Base-by-base conservation (phyloP, 2,113 vertebrate genomes). In the Dendropsophus ebraccatus region DNA sequence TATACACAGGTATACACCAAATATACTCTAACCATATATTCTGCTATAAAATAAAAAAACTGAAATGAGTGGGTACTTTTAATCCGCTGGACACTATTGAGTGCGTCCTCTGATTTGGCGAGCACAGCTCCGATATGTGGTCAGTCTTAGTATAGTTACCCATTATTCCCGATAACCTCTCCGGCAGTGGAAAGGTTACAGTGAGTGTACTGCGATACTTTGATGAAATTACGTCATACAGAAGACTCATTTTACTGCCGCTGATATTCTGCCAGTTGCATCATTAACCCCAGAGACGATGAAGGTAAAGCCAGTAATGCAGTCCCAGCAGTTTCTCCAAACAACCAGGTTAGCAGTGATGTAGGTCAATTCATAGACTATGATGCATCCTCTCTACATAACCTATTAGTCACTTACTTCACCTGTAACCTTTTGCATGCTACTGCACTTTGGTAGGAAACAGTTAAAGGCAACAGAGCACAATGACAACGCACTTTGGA, bases 401-500 rank as follows among this genome's bases (percentile, higher is more conserved):
- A 50, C 35, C 32, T n/a, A 60, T 60, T n/a, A 60, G 35, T 80
- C 78, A 81, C 58, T 47, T 28, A 56, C 41, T 52, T 54, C 16
- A 73, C 49, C 25, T 49, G 70, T 83, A 35, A 60, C 82, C 32
- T 32, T 56, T 21, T 58, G 14, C 17, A 41, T 47, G 52, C 47
- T 19, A 32, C 1, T 19, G 19, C 16, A 30, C 11, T 5, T 9
- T 23, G 35, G 1, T 21, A 50, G 45, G 65, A 86, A 81, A 62
- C 67, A 32, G 77, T 81, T 81, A 86, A 70, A 74, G 65, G 49
- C 62, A 28, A 21, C 16, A 23, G 50, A 47, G 85, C 65, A 81
- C 60, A 81, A 81, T 86, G 85, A 86, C 85, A 81, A 79, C 37
- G 77, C 85, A 81, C 77, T 86, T 81, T 80, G 76, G 62, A 86